Conservation (phyloP, 2,888 invertebrate species). For the Silvanus unidentatus region DNA sequence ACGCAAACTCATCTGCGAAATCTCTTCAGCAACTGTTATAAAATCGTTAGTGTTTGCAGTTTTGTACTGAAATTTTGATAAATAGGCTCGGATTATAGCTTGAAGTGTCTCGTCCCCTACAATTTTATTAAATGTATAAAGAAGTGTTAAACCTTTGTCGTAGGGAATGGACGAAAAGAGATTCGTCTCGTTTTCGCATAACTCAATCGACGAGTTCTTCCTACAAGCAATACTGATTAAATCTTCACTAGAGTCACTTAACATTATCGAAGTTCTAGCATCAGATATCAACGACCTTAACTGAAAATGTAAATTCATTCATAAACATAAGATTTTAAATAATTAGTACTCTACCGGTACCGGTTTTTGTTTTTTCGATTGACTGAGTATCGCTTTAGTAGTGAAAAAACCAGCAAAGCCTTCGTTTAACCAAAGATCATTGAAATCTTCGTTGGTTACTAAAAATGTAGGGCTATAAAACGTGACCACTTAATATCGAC, state of each 20-base stretch:
- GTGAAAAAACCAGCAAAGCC: constrained; percentile 26
- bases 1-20: neutral
- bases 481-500: neutral
- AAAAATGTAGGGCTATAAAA: constrained; percentile 16
- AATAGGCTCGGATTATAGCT: neutral
- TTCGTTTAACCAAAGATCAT: constrained; percentile 34
- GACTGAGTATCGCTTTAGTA: neutral
- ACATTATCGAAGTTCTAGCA: too few species aligned
- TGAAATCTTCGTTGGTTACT: constrained; percentile 35
- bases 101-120: neutral
- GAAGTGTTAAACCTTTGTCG: neutral
- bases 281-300: too few species aligned
- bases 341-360: too few species aligned
- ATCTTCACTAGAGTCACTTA: neutral
- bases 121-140: neutral
- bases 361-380: too few species aligned
- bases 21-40: neutral
- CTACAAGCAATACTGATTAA: neutral
- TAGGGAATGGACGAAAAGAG: neutral
- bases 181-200: neutral
- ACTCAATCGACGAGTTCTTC: neutral
- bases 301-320: too few species aligned
- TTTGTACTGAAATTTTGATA: neutral
- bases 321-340: too few species aligned
- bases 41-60: constrained; percentile 1